These are phyloP conservation scores for Phoeniculus purpureus DNA, from an alignment of 2,797 vertebrate genomes.

Conservation along the genomic window DNA sequence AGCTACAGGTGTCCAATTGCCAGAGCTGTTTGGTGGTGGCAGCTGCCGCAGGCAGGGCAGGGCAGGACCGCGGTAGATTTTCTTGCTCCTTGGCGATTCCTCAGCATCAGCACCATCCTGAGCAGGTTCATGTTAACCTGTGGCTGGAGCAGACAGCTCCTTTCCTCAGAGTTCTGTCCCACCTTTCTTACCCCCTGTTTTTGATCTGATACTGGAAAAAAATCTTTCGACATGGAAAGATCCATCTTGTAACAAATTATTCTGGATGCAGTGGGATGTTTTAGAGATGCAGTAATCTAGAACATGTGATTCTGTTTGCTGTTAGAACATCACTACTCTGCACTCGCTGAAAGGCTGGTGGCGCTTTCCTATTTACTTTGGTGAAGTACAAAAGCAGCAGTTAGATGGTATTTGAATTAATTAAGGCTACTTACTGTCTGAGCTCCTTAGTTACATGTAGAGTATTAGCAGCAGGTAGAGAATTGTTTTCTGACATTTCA, in stretches of 20 bases:
- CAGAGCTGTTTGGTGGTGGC: background rate
- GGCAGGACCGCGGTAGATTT: fast-evolving
- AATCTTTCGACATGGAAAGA: background rate
- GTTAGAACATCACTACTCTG: background rate
- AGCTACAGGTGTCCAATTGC: constrained; percentile 54
- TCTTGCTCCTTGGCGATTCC: background rate
- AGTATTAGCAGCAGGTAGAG: background rate
- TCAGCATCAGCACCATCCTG: fast-evolving
- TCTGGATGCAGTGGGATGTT: background rate
- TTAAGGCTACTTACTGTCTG: background rate
- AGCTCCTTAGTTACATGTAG: background rate
- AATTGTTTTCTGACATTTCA: background rate
- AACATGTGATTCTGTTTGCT: background rate
- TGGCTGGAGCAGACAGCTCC: too few relatives aligned
- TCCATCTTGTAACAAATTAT: background rate
- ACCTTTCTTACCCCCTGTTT: background rate
- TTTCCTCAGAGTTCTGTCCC: background rate
- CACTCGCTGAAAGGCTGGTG: background rate
- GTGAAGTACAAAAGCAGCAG: fast-evolving
- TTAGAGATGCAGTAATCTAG: fast-evolving
- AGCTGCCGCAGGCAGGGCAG: background rate
- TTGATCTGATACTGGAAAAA: background rate
- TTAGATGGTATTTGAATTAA: background rate
- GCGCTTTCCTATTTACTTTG: background rate
- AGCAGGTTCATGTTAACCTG: too few relatives aligned